Evolutionary conservation across 1,140 invertebrate genomes (phyloP).

Genomic region (Drosophila repleta): DNA sequence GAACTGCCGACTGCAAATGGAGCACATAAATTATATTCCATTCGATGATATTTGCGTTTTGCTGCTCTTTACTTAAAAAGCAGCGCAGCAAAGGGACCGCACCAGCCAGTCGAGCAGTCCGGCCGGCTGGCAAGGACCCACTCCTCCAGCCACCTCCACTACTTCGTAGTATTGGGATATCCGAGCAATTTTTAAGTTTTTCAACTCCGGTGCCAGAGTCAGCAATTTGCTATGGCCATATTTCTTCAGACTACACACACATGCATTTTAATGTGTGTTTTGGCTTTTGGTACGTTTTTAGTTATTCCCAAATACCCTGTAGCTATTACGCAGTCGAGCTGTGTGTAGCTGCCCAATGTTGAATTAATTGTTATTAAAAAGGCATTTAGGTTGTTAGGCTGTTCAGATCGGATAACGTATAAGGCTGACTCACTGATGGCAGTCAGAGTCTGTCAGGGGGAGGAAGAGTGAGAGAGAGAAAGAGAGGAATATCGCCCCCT

Average conservation of each 20-base stretch:
- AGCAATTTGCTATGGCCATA: constrained; percentile 80
- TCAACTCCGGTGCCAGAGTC: constrained; percentile 70
- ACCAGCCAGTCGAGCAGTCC: neutral
- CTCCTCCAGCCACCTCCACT: neutral
- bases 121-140: neutral
- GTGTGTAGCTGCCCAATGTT: neutral
- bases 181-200: constrained; percentile 67
- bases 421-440: too few species aligned
- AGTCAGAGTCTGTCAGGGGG: neutral
- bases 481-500: too few species aligned
- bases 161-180: neutral
- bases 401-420: neutral
- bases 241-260: constrained; percentile 75
- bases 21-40: constrained; percentile 83
- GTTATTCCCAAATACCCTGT: constrained; percentile 30
- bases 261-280: constrained; percentile 74
- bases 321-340: neutral
- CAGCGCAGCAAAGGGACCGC: constrained; percentile 29
- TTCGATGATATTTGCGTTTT: constrained; percentile 83
- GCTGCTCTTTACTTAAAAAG: constrained; percentile 82
- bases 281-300: constrained; percentile 50
- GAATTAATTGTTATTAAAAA: neutral
- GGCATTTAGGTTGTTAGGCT: neutral
- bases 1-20: constrained; percentile 80
- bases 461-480: neutral